phyloP scores from a whole-genome alignment of 2,888 invertebrate species.

The Allolobophora icterica region DNA sequence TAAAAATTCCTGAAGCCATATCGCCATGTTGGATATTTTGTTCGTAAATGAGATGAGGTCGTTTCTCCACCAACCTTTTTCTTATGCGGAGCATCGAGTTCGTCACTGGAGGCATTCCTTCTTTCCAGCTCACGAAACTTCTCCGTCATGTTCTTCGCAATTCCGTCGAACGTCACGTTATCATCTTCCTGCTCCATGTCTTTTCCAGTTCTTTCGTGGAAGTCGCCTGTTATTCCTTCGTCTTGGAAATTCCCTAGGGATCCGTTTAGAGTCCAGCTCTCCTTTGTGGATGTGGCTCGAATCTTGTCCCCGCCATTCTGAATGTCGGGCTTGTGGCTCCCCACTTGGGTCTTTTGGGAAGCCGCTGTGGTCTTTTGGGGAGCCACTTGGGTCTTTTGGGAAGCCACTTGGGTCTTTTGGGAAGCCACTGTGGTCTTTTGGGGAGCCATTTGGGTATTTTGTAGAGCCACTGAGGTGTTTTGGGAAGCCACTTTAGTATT shows the following conservation, averaged over 20 bases:
- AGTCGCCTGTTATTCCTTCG: neutral
- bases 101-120: neutral
- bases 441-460: neutral
- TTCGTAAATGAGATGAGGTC: neutral
- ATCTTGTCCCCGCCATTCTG: neutral
- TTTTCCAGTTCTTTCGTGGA: neutral
- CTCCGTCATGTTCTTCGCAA: neutral
- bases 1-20: too few species aligned
- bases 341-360: neutral
- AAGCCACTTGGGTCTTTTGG: neutral
- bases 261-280: neutral
- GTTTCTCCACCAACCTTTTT: neutral
- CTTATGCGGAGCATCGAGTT: neutral
- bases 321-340: neutral
- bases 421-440: neutral
- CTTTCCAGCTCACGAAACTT: neutral
- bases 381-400: neutral
- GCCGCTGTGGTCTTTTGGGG: neutral
- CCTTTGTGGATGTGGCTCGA: neutral
- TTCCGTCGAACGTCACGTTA: neutral
- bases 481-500: neutral
- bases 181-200: neutral
- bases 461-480: neutral
- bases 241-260: neutral
- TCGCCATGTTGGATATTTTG: neutral